Evolutionary conservation across 2,113 vertebrate species (phyloP), one percentile per base, ranked within the genome.

Genomic region (Ginglymostoma cirratum): DNA sequence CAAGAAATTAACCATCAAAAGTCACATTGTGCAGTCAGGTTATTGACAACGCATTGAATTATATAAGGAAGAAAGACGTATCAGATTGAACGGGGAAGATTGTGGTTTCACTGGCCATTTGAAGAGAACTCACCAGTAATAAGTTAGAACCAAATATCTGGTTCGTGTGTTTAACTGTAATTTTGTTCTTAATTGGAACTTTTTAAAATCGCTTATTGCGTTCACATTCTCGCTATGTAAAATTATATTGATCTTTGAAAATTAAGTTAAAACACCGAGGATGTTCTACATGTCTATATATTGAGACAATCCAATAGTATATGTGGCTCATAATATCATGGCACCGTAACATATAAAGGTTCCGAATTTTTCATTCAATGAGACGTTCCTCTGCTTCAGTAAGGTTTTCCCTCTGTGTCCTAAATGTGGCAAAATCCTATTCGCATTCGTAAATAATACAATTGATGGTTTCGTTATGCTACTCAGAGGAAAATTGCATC

Each of bases 1-100:
- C 94, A 52, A 95, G 23, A 70, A 95, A 72, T 70, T 45, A 70
- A 27, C 66, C 67, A 52, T 95, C 42, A 72, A 70, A 72, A 95
- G 69, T 95, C 94, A 95, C 27, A 72, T 52, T 48, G 67, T 45
- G 42, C 24, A 38, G 38, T 72, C 65, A 69, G 92, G 66, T 90
- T 65, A 90, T 90, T 95, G 93, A 95, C 93, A 72, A 48, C 93
- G 24, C 93, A 48, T 70, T 23, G 42, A 5, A 72, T 95, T 67
- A 93, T 93, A 93, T 93, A 19, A 93, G 65, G 89, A 90, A 12
- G 10, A 65, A 10, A 21, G 21, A 66, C 89, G 17, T 65, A 66
- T 38, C 17, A 38, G 21, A 67, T 93, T 65, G 42, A 45, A 83
- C 34, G 23, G 34, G 86, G 86, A 30, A 30, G 66, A 93, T n/a